Conservation (phyloP, 2,888 invertebrate genomes). For the Tipula helvola region DNA sequence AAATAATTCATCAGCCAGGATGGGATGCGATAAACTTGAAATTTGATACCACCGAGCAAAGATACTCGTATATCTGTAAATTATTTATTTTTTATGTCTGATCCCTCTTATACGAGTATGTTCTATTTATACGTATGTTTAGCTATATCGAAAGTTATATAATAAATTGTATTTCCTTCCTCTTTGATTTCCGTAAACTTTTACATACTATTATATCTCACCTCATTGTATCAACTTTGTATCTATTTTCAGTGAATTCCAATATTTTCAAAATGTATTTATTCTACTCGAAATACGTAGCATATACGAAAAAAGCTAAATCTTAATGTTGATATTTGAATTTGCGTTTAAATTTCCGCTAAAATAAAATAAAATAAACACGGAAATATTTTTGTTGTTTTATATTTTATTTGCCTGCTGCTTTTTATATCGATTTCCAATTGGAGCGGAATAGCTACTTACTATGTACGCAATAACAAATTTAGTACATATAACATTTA, state of each 20-base stretch:
- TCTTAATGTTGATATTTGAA: neutral
- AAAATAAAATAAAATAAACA: neutral
- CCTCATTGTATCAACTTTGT: neutral
- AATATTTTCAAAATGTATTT: neutral
- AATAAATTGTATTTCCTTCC: neutral
- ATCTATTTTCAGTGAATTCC: neutral
- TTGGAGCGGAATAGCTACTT: neutral
- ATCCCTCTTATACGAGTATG: neutral
- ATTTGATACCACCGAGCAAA: neutral
- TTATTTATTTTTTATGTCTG: neutral
- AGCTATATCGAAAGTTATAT: neutral
- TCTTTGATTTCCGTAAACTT: neutral
- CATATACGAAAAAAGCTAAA: neutral
- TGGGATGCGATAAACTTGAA: neutral
- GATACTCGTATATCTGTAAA: neutral
- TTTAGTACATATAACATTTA: no score
- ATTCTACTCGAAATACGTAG: neutral
- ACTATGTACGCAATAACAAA: no score
- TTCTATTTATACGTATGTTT: neutral
- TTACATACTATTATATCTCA: neutral
- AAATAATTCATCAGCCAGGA: neutral
- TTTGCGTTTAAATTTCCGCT: neutral
- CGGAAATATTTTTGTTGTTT: neutral
- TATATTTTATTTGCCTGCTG: neutral
- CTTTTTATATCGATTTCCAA: neutral